Evolutionary conservation across 1,140 invertebrate species (phyloP), one percentile per base, ranked within the genome.

Genomic region (Mamestra configurata): DNA sequence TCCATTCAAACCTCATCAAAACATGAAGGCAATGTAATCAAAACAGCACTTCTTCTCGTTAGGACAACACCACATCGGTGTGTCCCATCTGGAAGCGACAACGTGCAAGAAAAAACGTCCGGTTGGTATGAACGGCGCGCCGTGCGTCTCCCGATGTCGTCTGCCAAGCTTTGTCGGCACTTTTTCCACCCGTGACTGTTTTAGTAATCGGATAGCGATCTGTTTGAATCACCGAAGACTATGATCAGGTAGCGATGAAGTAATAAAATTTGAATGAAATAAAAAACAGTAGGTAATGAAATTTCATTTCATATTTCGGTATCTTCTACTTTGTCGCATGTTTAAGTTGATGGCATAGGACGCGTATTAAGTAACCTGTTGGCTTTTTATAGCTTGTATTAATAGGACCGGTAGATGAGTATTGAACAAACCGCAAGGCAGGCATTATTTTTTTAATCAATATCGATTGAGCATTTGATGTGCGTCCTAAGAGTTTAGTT

Each of bases 121-220:
- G 75, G 64, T 80, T 71, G 57, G 80, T 64, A 85, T 85, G 86
- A 82, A 85, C 87, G 88, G 85, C 79, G 84, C 84, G 83, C 75
- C 81, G 79, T 79, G 72, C 64, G 80, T 81, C 73, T 61, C 55
- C 24, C 40, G 57, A 76, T 72, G 80, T 77, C 81, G 79, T 73
- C 77, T 59, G 70, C 76, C 82, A 59, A 82, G 40, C 89, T 93
- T 90, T 93, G 91, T 90, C 91, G 91, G 91, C 88, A 84, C 85
- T 93, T 93, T 93, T 93, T 92, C 78, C 80, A 84, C 79, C 86
- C 89, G 89, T 93, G 90, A 93, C 90, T 89, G 88, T 90, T 93
- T 93, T 92, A 92, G 90, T 93, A 93, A 92, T 90, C 83, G 83
- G 84, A 89, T 88, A 91, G 70, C 76, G 80, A 84, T 85, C 89